Conservation (phyloP, 1,140 invertebrate species). For the Protaetia brevitarsis region DNA sequence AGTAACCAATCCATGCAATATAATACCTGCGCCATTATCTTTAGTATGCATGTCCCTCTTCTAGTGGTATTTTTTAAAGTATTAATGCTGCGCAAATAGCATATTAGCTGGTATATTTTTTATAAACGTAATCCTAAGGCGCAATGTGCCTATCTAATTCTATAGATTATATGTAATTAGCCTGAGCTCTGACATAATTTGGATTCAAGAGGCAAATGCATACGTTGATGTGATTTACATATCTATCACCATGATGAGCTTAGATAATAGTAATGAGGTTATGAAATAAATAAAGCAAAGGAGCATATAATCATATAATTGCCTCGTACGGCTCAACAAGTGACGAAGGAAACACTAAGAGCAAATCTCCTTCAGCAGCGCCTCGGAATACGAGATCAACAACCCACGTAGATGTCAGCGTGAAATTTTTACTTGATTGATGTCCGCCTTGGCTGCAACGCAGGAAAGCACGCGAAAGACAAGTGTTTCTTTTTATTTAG, state of each 20-base stretch:
- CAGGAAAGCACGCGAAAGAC: constrained; percentile 1
- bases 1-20: neutral
- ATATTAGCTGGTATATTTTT: neutral
- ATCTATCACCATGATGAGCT: neutral
- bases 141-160: neutral
- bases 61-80: neutral
- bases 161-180: neutral
- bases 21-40: neutral
- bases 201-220: neutral
- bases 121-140: neutral
- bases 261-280: neutral
- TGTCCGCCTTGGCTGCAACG: neutral
- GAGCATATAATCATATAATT: neutral
- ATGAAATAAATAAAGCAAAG: neutral
- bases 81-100: neutral
- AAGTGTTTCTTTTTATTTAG: neutral
- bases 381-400: neutral
- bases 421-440: constrained; percentile 16
- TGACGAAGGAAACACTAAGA: neutral
- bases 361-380: neutral
- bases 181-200: neutral
- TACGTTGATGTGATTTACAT: neutral
- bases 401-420: constrained; percentile 5
- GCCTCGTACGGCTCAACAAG: neutral
- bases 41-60: neutral